A percentile compares a stretch with the other conserved stretches of the same genome.
Evolutionary conservation across 2,888 invertebrate species (phyloP).

Genomic region (Actias luna): DNA sequence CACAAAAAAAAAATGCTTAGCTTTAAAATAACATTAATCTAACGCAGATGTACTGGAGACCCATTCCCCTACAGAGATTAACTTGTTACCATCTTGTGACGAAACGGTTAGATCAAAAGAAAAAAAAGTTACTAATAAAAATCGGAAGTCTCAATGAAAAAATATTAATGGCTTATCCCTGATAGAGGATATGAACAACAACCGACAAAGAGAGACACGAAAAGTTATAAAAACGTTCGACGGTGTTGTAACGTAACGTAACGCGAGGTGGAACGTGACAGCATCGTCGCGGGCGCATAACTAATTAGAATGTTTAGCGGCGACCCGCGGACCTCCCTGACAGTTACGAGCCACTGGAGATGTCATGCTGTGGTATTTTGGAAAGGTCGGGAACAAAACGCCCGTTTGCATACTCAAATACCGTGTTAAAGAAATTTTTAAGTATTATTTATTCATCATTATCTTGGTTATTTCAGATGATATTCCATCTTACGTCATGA

Average conservation of each 20-base stretch:
- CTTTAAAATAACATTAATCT: no score
- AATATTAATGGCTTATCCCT: background rate
- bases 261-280: constrained; percentile 16
- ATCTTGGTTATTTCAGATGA: background rate
- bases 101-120: no score
- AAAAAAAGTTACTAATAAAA: no score
- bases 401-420: background rate
- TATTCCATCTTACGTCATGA: no score
- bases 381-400: background rate
- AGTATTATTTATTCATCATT: background rate
- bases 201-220: constrained; percentile 1
- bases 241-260: constrained; percentile 6
- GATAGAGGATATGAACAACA: background rate
- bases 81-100: no score
- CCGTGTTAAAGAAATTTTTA: constrained; percentile 2
- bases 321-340: constrained; percentile 45
- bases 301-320: constrained; percentile 58
- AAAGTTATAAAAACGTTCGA: constrained; percentile 5
- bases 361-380: constrained; percentile 11
- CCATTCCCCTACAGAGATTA: no score
- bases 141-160: background rate
- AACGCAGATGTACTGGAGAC: no score
- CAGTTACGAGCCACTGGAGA: constrained; percentile 8
- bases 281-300: constrained; percentile 27
- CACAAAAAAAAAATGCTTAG: no score